A percentile compares a stretch with the other conserved stretches of the same genome.
phyloP scores from a whole-genome alignment of 2,888 invertebrate genomes.

The Brassicogethes aeneus region DNA sequence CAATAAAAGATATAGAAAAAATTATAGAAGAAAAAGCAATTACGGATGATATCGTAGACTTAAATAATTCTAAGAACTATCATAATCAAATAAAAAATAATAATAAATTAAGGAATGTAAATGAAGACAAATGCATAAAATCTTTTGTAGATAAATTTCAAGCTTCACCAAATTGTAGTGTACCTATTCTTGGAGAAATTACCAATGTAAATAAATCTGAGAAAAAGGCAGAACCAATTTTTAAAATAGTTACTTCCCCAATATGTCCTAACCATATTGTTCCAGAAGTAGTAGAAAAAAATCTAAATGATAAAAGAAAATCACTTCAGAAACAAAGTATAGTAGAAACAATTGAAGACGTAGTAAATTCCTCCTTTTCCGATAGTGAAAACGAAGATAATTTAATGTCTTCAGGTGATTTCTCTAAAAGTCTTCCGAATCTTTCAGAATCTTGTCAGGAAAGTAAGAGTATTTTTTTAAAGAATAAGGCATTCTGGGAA shows the following conservation, averaged over 20 bases:
- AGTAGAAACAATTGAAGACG: constrained; percentile 1
- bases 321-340: constrained; percentile 1
- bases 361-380: constrained; percentile 16
- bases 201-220: not conserved
- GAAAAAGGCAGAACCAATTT: constrained; percentile 11
- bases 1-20: not conserved
- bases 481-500: not conserved
- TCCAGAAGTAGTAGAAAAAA: constrained; percentile 22
- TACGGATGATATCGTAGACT: not conserved
- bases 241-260: constrained; percentile 25
- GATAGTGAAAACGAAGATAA: constrained; percentile 14
- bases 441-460: constrained; percentile 9
- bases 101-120: not conserved
- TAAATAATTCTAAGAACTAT: not conserved
- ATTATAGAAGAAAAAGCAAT: not conserved
- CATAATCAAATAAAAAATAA: not conserved
- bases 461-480: not conserved
- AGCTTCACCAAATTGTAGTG: no score
- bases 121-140: not conserved
- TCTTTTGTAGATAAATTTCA: not conserved
- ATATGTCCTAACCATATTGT: constrained; percentile 29
- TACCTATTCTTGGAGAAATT: no score
- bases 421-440: constrained; percentile 17
- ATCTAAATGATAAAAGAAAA: not conserved
- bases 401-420: not conserved